Evolutionary conservation across 1,140 invertebrate genomes (phyloP), one percentile per base, ranked within the genome.

Genomic region (Caenorhabditis inopinata): DNA sequence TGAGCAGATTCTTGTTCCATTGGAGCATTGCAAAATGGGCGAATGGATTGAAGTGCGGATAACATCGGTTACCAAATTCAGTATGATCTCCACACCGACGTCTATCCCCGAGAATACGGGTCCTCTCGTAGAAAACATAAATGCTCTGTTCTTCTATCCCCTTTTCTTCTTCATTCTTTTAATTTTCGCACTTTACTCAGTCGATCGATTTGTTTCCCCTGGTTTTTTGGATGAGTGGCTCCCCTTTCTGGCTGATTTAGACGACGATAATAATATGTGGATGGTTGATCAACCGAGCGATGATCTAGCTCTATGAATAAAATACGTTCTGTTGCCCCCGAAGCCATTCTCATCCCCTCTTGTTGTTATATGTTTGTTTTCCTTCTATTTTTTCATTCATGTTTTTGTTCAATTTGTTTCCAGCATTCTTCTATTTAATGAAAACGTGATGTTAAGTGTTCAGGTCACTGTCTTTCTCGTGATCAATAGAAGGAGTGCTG

Each of bases 1-100:
- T 88, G 95, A 98, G 89, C 97, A 99, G 14, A 85, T 87, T 76
- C 80, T 87, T 18, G 83, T 87, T 9, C 86, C 85, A 0, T 51
- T 76, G 16, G 46, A 42, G 45, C 25, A 76, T 14, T 38, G 45
- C 29, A 16, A 76, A 25, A 49, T 87, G 27, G 85, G 85, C 7
- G 73, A 80, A 62, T 79, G 83, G 78, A 78, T 79, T 16, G 32
- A 77, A 58, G 86, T 87, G 32, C 82, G 78, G 9, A 85, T 87
- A 45, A 85, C 84, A 18, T 81, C 75, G n/a, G 83, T 83, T 9
- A 83, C 83, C 18, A 87, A 87, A 76, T 87, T 87, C 79, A 80
- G 84, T 68, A 87, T 87, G 86, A 86, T 83, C 58, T 68, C 58
- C 3, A 68, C 14, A 4, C 42, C 47, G 5, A 80, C 76, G 5